A percentile compares a stretch with the other conserved stretches of the same genome.
Conservation (phyloP, 2,888 invertebrate species). For the Hermaeophaga mercurialis region DNA sequence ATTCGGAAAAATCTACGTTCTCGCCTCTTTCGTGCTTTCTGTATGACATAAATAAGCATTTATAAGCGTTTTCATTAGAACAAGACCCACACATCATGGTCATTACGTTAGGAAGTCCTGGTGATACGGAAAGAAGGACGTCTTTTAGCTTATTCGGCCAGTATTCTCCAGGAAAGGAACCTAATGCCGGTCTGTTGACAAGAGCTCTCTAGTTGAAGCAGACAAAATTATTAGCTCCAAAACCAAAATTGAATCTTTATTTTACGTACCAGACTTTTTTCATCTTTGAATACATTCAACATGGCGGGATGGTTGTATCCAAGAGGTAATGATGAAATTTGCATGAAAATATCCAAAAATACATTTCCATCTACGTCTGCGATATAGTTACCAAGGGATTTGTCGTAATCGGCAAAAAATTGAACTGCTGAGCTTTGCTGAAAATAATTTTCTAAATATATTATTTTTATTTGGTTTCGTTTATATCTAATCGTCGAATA, state of each 20-base stretch:
- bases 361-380: slow-evolving; percentile 94
- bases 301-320: slow-evolving; percentile 96
- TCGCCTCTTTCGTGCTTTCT: slow-evolving; percentile 75
- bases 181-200: slow-evolving; percentile 92
- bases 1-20: slow-evolving; percentile 60
- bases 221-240: background rate
- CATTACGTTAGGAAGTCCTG: slow-evolving; percentile 79
- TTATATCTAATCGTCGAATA: no score
- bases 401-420: slow-evolving; percentile 91
- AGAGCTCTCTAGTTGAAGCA: slow-evolving; percentile 67
- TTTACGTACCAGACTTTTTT: slow-evolving; percentile 41
- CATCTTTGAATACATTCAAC: slow-evolving; percentile 66
- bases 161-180: slow-evolving; percentile 88
- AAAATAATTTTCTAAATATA: slow-evolving; percentile 45
- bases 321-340: slow-evolving; percentile 87
- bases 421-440: slow-evolving; percentile 82
- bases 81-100: slow-evolving; percentile 99
- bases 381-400: slow-evolving; percentile 91
- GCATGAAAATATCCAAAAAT: slow-evolving; percentile 89
- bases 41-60: slow-evolving; percentile 90
- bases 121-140: slow-evolving; percentile 65
- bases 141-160: slow-evolving; percentile 80
- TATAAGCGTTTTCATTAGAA: slow-evolving; percentile 96
- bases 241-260: no score
- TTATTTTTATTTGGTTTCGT: background rate